Evolutionary conservation across 2,113 vertebrate genomes (phyloP).

Genomic region (Budorcas taxicolor): DNA sequence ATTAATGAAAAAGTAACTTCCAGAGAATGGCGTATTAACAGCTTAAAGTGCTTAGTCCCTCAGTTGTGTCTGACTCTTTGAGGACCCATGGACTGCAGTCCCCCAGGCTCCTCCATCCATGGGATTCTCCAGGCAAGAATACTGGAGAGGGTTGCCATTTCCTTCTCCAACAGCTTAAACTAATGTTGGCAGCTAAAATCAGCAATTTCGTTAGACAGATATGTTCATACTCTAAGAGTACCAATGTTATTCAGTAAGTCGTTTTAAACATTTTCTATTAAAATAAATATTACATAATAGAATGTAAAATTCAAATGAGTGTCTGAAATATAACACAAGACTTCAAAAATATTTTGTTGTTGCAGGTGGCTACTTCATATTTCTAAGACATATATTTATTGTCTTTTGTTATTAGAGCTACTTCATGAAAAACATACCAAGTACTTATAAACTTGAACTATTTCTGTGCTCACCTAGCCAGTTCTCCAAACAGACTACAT

Average conservation of each 20-base stretch:
- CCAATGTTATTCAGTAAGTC: not conserved
- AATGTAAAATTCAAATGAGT: not conserved
- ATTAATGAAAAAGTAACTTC: not conserved
- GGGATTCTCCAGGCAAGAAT: not conserved
- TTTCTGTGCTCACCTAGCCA: not conserved
- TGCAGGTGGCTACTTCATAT: not conserved
- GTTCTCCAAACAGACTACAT: not conserved
- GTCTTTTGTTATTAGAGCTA: not conserved
- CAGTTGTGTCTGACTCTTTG: not conserved
- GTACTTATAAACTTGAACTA: not conserved
- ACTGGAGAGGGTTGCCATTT: not conserved
- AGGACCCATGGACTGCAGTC: not conserved
- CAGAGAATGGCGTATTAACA: not conserved
- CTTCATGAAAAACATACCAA: conserved; percentile 1
- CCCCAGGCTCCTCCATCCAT: not conserved
- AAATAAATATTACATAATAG: not conserved
- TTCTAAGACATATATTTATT: not conserved
- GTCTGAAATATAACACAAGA: not conserved
- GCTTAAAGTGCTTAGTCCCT: not conserved
- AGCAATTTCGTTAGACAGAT: not conserved
- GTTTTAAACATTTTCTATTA: not conserved
- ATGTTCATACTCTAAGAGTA: not conserved
- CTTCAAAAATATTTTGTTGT: not conserved
- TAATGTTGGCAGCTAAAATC: not conserved
- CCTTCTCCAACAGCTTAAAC: not conserved